Evolutionary conservation across 2,888 invertebrate genomes (phyloP), one percentile per base, ranked within the genome.

Genomic region (Acleris cristana): DNA sequence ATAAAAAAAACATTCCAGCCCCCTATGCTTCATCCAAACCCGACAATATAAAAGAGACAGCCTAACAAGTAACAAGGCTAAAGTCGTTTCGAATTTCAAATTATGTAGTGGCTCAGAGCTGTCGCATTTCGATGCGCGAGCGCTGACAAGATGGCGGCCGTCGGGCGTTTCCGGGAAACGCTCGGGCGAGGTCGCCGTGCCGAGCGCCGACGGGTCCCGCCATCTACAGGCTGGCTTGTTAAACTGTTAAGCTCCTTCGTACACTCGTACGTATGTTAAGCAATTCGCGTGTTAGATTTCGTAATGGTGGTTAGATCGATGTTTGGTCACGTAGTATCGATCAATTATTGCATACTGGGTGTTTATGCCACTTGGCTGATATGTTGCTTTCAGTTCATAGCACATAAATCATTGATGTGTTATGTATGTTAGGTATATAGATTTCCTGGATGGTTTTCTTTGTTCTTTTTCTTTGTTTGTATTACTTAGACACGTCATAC

Each of bases 141-240:
- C 53, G 69, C 66, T 65, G 67, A 68, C 81, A 83, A 83, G 71
- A 83, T 83, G 82, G 82, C 82, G 72, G 77, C 76, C 76, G 71
- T 69, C 70, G 74, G 75, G 76, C 76, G 74, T 77, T 84, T 85
- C 85, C 85, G 80, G 84, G 84, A 84, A 85, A 84, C 82, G 71
- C 72, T 60, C 67, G 70, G 66, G 73, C 74, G 74, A 74, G 76
- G 79, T 76, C 81, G 81, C 67, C 59, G 70, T 72, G 70, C 71
- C 71, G 64, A 74, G 40, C 40, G 40, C 14, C 10, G 40, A 74
- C 74, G 73, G 74, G 52, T 69, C 67, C 59, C 72, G 63, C 51
- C 62, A 64, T 66, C 66, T 66, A 58, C 48, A 62, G 57, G 66
- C 66, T 45, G 12, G 30, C 8, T 18, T 45, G 44, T n/a, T 10